Evolutionary conservation across 2,113 vertebrate species (phyloP).

Genomic region (Corydoras maculifer): DNA sequence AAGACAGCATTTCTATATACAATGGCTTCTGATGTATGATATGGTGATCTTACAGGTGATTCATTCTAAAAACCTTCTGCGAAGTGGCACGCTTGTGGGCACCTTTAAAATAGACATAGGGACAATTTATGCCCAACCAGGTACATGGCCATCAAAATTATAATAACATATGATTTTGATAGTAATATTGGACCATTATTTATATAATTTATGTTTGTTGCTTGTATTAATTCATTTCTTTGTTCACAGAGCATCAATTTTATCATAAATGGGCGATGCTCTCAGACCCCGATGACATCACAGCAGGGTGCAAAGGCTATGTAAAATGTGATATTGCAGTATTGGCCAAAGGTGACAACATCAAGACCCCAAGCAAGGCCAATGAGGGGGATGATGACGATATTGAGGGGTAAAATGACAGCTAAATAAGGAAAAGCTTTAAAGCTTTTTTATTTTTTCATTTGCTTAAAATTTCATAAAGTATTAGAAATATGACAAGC

Average conservation of each 20-base stretch:
- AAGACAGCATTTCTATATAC: conserved; percentile 20
- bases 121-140: conserved; percentile 84
- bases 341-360: conserved; percentile 91
- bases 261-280: conserved; percentile 93
- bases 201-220: no score
- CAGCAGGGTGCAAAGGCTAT: conserved; percentile 85
- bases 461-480: no score
- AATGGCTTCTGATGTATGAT: background rate
- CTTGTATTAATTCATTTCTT: no score
- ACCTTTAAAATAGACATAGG: conserved; percentile 93
- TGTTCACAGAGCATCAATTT: conserved; percentile 85
- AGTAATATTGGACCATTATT: no score
- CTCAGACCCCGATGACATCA: conserved; percentile 90
- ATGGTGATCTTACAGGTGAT: conserved; percentile 72
- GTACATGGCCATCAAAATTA: conserved; percentile 50
- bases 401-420: conserved; percentile 78
- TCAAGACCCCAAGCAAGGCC: conserved; percentile 91
- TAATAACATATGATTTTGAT: no score
- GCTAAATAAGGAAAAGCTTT: no score
- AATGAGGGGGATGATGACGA: conserved; percentile 90
- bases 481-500: no score
- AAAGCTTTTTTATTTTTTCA: no score
- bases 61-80: conserved; percentile 94
- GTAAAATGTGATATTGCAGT: conserved; percentile 89
- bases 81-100: conserved; percentile 90